A percentile compares a stretch with the other conserved stretches of the same genome.
phyloP scores from a whole-genome alignment of 2,888 invertebrate species.

The Euproctis similis region DNA sequence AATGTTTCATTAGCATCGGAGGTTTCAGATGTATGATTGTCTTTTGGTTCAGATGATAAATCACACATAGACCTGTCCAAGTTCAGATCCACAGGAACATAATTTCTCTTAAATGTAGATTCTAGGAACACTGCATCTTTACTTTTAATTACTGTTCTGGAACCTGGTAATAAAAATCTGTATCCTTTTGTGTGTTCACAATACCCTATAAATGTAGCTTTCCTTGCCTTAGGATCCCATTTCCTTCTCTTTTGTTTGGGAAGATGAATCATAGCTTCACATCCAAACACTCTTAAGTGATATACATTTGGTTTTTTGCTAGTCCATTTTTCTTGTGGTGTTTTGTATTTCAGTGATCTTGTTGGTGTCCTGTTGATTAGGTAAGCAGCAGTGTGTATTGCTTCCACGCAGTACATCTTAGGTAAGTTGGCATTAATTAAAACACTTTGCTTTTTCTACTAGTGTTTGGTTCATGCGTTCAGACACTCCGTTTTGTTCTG shows the following conservation, averaged over 20 bases:
- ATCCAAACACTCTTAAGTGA: constrained; percentile 1
- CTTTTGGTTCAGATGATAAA: not conserved
- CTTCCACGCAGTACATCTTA: not conserved
- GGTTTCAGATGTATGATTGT: not conserved
- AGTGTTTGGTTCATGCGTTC: not conserved
- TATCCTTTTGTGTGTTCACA: constrained; percentile 1
- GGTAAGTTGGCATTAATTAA: not conserved
- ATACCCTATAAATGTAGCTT: constrained; percentile 1
- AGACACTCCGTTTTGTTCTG: not conserved
- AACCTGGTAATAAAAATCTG: not conserved
- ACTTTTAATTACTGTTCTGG: not conserved
- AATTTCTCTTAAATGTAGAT: constrained; percentile 6
- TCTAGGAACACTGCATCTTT: not conserved
- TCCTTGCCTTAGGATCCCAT: too few species aligned
- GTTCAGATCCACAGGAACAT: constrained; percentile 2
- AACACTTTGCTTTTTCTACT: not conserved
- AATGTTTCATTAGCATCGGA: constrained; percentile 1
- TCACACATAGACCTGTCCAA: not conserved
- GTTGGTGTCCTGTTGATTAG: not conserved
- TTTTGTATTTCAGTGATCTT: not conserved
- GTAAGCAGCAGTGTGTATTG: not conserved
- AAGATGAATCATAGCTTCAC: constrained; percentile 2
- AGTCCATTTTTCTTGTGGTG: constrained; percentile 1
- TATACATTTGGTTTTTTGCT: constrained; percentile 1
- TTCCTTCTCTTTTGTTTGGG: constrained; percentile 3